Conservation (phyloP, 2,888 invertebrate species). For the Polyommatus icarus region DNA sequence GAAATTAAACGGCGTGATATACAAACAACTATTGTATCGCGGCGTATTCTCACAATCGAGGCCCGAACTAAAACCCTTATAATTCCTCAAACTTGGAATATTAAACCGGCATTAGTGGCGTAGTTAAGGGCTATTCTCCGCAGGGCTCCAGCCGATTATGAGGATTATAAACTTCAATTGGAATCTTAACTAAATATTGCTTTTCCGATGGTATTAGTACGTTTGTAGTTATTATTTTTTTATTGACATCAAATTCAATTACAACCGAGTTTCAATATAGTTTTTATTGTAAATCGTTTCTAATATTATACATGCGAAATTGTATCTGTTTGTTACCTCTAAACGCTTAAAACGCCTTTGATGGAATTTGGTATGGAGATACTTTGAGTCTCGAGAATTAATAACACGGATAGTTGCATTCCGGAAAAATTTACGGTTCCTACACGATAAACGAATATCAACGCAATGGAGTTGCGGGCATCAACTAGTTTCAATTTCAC, state of each 20-base stretch:
- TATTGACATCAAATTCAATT: no score
- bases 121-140: conserved; percentile 25
- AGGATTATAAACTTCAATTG: conserved; percentile 20
- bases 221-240: background rate
- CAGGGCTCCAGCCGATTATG: conserved; percentile 1
- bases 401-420: no score
- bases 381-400: no score
- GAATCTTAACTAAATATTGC: conserved; percentile 2
- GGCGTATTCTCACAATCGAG: background rate
- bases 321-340: no score
- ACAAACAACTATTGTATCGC: background rate
- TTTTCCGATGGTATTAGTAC: background rate
- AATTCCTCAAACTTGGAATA: conserved; percentile 28
- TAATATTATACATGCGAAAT: no score
- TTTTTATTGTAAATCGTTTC: background rate
- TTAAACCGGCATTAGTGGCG: conserved; percentile 23
- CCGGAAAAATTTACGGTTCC: no score
- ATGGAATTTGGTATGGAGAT: no score
- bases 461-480: no score
- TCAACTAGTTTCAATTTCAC: no score
- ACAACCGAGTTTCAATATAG: background rate
- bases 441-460: no score
- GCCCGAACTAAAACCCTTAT: conserved; percentile 26
- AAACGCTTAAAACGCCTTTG: no score
- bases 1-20: background rate